Evolutionary conservation across 2,797 vertebrate species (phyloP).

Genomic region (Odontamblyopus rebecca): DNA sequence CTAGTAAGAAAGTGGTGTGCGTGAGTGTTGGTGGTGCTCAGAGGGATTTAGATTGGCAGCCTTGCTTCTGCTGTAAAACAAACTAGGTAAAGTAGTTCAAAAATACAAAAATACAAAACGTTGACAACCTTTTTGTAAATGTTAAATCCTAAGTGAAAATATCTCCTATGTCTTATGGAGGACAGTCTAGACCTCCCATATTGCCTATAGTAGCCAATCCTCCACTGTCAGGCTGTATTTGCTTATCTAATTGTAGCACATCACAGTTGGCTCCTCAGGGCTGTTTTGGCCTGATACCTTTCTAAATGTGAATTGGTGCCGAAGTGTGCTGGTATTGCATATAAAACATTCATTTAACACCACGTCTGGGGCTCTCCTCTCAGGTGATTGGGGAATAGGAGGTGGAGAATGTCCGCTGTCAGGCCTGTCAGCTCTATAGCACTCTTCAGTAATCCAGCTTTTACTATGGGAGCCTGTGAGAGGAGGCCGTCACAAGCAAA

Average conservation of each 20-base stretch:
- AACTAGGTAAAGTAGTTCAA: too few species aligned
- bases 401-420: conserved; percentile 46
- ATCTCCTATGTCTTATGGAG: neutral
- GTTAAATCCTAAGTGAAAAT: neutral
- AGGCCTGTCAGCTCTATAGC: conserved; percentile 34
- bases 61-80: too few species aligned
- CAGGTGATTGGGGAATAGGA: conserved; percentile 43
- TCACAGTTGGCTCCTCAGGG: conserved; percentile 32
- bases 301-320: conserved; percentile 49
- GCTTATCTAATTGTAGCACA: conserved; percentile 56
- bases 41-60: too few species aligned
- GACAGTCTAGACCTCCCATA: conserved; percentile 3
- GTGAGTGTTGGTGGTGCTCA: too few species aligned
- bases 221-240: conserved; percentile 40
- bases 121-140: neutral
- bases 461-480: conserved; percentile 30
- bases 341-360: conserved; percentile 58
- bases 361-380: conserved; percentile 34
- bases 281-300: conserved; percentile 38
- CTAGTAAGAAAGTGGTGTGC: too few species aligned
- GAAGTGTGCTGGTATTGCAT: conserved; percentile 48
- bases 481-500: conserved; percentile 25
- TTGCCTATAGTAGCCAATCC: conserved; percentile 14
- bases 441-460: conserved; percentile 48
- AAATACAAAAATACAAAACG: too few species aligned